Evolutionary conservation across 2,113 vertebrate species (phyloP).

Genomic region (Recurvirostra avosetta): DNA sequence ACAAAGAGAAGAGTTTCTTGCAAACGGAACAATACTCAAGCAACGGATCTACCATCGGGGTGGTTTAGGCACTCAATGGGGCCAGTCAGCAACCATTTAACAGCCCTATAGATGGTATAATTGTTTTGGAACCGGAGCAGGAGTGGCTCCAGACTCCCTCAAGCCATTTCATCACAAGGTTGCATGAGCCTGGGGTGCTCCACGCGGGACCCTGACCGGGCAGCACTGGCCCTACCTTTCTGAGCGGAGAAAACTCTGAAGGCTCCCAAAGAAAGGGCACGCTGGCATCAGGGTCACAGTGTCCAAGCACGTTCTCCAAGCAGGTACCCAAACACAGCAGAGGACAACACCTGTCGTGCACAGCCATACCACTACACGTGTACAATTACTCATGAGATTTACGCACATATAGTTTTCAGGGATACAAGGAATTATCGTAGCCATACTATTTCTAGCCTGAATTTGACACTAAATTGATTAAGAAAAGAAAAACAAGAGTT

Average conservation of each 20-base stretch:
- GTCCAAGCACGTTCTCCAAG: too few species aligned
- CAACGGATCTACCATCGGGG: rapidly evolving
- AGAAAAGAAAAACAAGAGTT: neutral
- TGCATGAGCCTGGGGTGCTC: neutral
- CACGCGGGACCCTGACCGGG: neutral
- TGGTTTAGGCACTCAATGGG: neutral
- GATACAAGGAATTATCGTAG: neutral
- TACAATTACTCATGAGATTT: neutral
- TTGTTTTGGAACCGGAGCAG: neutral
- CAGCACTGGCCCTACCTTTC: neutral
- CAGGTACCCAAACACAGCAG: neutral
- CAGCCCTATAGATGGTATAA: neutral
- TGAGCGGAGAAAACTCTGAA: neutral
- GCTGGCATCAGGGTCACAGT: neutral
- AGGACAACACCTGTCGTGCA: neutral
- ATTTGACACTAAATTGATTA: neutral
- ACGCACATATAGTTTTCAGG: rapidly evolving
- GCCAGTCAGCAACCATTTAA: neutral
- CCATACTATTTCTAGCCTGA: neutral
- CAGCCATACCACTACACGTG: neutral
- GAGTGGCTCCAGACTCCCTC: neutral
- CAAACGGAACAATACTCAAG: neutral
- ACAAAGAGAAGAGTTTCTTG: neutral
- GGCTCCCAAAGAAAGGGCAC: neutral
- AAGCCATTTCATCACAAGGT: neutral